phyloP scores from a whole-genome alignment of 1,140 invertebrate genomes.

The Apolygus lucorum region DNA sequence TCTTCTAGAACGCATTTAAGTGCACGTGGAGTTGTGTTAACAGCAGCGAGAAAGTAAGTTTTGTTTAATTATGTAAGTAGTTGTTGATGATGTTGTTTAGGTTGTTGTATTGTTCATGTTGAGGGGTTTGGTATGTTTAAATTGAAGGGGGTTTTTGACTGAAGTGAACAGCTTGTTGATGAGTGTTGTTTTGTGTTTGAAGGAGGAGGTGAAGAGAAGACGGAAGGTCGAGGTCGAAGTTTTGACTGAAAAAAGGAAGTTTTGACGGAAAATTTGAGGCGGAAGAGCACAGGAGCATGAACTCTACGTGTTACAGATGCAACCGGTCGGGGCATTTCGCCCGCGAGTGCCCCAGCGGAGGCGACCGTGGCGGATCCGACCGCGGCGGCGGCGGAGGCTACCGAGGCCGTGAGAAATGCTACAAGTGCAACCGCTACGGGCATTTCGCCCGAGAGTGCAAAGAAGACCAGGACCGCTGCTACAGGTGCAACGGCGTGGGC shows the following conservation, averaged over 20 bases:
- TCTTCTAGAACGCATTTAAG: conserved; percentile 25
- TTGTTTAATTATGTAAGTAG: background rate
- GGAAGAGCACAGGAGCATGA: conserved; percentile 44
- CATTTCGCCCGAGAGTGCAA: conserved; percentile 89
- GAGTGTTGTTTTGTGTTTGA: conserved; percentile 8
- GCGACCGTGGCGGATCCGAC: conserved; percentile 41
- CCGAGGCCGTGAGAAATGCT: conserved; percentile 72
- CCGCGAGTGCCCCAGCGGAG: conserved; percentile 63
- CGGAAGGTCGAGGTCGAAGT: background rate
- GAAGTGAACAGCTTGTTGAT: background rate
- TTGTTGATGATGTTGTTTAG: background rate
- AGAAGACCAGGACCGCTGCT: conserved; percentile 71
- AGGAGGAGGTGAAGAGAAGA: conserved; percentile 15
- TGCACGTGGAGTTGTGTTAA: conserved; percentile 24
- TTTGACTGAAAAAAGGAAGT: background rate
- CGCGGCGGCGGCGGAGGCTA: conserved; percentile 43
- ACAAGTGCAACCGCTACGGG: conserved; percentile 88
- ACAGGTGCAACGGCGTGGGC: conserved; percentile 72
- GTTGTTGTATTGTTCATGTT: background rate
- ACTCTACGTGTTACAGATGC: conserved; percentile 82
- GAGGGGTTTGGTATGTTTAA: too few relatives aligned
- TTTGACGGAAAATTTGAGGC: background rate
- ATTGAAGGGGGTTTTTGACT: too few relatives aligned
- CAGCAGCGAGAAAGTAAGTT: conserved; percentile 13
- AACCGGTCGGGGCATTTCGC: conserved; percentile 79